Percentiles rank a stretch among this genome's conserved stretches.
These are phyloP conservation scores for Pseudachorutes palmiensis DNA, from an alignment of 1,140 invertebrate genomes.

Conservation along the genomic window DNA sequence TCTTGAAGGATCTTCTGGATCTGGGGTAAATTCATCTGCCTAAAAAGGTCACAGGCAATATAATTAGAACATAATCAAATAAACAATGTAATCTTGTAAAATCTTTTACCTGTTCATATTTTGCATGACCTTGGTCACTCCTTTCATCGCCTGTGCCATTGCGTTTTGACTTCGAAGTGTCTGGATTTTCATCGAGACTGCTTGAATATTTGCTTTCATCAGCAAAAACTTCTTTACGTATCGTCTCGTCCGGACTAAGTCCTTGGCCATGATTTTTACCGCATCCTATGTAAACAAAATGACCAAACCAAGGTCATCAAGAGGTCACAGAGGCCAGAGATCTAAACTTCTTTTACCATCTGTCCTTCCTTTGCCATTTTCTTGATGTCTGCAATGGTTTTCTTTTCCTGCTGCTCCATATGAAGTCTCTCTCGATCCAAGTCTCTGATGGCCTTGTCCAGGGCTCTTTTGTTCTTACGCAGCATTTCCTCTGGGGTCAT, in stretches of 20 bases:
- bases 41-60: slow-evolving; percentile 38
- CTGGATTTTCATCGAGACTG: slow-evolving; percentile 96
- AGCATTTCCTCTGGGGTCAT: slow-evolving; percentile 97
- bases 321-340: not conserved
- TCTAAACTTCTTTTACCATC: slow-evolving; percentile 76
- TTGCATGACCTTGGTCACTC: slow-evolving; percentile 95
- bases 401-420: slow-evolving; percentile 99
- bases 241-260: slow-evolving; percentile 87
- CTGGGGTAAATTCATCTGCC: slow-evolving; percentile 94
- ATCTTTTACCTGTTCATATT: slow-evolving; percentile 81
- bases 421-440: slow-evolving; percentile 85
- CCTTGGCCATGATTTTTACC: slow-evolving; percentile 99
- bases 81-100: no score
- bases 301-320: not conserved
- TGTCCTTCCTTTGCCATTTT: slow-evolving; percentile 98
- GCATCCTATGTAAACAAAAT: slow-evolving; percentile 73
- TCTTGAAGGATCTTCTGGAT: slow-evolving; percentile 98
- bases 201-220: slow-evolving; percentile 99
- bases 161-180: slow-evolving; percentile 96
- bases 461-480: slow-evolving; percentile 91
- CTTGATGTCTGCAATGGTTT: slow-evolving; percentile 96
- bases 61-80: no score
- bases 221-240: slow-evolving; percentile 99
- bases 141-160: slow-evolving; percentile 99
- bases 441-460: slow-evolving; percentile 98